Percentiles rank a stretch among this genome's conserved stretches.
These are phyloP conservation scores for Eulemur albifrons DNA, from an alignment of 2,797 vertebrate genomes.

Conservation along the genomic window DNA sequence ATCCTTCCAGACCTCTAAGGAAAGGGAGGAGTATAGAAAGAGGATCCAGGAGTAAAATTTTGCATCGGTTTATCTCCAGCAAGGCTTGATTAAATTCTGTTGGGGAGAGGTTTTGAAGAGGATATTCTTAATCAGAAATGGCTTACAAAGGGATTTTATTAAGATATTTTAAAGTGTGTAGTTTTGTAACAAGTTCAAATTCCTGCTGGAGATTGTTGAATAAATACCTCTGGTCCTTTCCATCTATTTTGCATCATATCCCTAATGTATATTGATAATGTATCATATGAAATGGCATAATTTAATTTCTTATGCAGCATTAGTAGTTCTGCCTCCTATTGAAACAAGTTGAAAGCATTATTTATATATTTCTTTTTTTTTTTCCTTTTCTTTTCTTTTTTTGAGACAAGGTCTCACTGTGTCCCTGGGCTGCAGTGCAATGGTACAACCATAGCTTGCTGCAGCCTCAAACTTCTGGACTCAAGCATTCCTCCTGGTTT, in stretches of 20 bases:
- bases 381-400: background rate
- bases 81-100: background rate
- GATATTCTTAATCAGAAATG: background rate
- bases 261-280: background rate
- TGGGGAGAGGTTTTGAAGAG: background rate
- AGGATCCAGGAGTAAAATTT: background rate
- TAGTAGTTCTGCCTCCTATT: background rate
- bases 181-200: background rate
- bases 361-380: background rate
- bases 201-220: background rate
- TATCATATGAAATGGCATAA: background rate
- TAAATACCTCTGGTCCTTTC: background rate
- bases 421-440: background rate
- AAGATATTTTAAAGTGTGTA: background rate
- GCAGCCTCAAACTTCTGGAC: background rate
- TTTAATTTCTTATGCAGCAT: constrained; percentile 20
- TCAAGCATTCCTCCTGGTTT: background rate
- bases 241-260: background rate
- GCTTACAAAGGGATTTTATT: background rate
- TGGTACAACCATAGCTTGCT: background rate
- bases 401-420: background rate
- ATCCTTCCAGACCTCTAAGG: background rate
- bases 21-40: background rate
- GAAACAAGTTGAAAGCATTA: background rate
- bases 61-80: background rate